phyloP scores from a whole-genome alignment of 2,888 invertebrate species.

The Agapostemon virescens region DNA sequence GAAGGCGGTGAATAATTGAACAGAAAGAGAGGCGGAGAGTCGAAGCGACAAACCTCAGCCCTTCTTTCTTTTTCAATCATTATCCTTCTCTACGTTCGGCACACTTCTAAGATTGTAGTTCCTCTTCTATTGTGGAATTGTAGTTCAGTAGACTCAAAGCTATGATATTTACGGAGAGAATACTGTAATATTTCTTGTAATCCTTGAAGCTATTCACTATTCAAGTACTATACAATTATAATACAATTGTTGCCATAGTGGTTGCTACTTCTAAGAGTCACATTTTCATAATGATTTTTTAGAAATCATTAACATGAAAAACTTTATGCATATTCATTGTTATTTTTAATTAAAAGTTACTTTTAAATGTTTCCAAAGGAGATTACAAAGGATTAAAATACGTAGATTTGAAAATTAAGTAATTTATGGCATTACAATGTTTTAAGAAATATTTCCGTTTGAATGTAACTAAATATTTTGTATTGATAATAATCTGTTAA shows the following conservation, averaged over 20 bases:
- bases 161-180: too few species aligned
- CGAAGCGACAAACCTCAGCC: too few species aligned
- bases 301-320: neutral
- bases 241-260: neutral
- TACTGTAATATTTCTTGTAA: neutral
- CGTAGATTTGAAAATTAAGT: slow-evolving; percentile 20
- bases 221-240: neutral
- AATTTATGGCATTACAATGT: slow-evolving; percentile 23
- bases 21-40: too few species aligned
- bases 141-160: too few species aligned
- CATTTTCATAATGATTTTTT: neutral
- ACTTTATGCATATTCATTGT: neutral
- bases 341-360: neutral
- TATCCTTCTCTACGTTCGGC: too few species aligned
- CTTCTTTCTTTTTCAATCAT: too few species aligned
- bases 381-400: slow-evolving; percentile 42
- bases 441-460: slow-evolving; percentile 38
- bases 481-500: slow-evolving; percentile 16
- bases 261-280: neutral
- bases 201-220: neutral
- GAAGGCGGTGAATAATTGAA: too few species aligned
- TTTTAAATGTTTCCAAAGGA: neutral
- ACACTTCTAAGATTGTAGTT: too few species aligned
- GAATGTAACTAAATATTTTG: slow-evolving; percentile 35
- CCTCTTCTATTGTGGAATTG: too few species aligned